Conservation (phyloP, 92 coral and sea anemone genomes). For the Siderastrea siderea region DNA sequence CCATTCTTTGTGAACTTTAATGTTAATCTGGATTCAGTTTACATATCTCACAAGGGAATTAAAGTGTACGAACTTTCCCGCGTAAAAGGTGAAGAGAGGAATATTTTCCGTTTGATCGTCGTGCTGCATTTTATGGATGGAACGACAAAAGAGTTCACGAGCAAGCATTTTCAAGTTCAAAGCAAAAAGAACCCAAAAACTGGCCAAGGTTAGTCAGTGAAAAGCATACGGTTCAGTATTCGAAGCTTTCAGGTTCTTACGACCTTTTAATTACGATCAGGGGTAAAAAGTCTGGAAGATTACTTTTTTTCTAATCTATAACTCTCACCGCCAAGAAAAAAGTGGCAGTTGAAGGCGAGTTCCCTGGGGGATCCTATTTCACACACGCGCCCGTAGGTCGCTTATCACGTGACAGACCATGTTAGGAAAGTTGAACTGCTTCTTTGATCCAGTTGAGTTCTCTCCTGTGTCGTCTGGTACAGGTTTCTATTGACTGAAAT, state of each 20-base stretch:
- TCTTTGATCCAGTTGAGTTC: too few relatives aligned
- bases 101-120: slow-evolving; percentile 87
- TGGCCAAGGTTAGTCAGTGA: slow-evolving; percentile 13
- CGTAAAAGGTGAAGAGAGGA: slow-evolving; percentile 98
- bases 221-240: neutral
- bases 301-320: too few relatives aligned
- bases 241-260: neutral
- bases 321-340: too few relatives aligned
- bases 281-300: too few relatives aligned
- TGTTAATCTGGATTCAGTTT: slow-evolving; percentile 91
- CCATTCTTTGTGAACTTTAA: slow-evolving; percentile 70
- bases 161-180: slow-evolving; percentile 91
- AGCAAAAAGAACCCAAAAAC: slow-evolving; percentile 76
- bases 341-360: too few relatives aligned
- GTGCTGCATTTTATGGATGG: slow-evolving; percentile 82
- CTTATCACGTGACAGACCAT: too few relatives aligned
- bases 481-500: too few relatives aligned
- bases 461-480: too few relatives aligned
- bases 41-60: slow-evolving; percentile 75
- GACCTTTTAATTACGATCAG: neutral
- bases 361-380: too few relatives aligned
- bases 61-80: slow-evolving; percentile 98
- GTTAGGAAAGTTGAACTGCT: too few relatives aligned
- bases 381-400: too few relatives aligned
- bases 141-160: slow-evolving; percentile 70